phyloP scores from a whole-genome alignment of 2,888 invertebrate species.

The Drosophila crucigera region DNA sequence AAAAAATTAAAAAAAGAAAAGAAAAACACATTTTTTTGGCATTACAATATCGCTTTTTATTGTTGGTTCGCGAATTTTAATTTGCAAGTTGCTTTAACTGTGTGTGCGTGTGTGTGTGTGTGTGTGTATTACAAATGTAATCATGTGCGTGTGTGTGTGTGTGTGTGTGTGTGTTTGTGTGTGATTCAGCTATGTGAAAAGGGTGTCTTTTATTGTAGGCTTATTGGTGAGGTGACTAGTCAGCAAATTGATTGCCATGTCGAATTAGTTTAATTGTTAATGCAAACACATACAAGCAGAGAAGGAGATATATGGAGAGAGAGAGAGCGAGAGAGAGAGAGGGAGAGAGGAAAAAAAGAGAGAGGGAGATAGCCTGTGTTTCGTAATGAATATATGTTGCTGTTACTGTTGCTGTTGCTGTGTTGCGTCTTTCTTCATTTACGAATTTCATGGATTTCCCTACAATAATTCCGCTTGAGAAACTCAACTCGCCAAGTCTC shows the following conservation, averaged over 20 bases:
- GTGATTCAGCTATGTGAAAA: slow-evolving; percentile 48
- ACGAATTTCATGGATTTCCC: slow-evolving; percentile 82
- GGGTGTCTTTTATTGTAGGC: slow-evolving; percentile 49
- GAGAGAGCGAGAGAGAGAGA: neutral
- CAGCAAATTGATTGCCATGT: slow-evolving; percentile 69
- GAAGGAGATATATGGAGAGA: neutral
- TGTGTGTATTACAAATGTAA: neutral
- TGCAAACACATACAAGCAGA: slow-evolving; percentile 46
- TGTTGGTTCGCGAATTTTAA: slow-evolving; percentile 68
- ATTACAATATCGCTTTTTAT: slow-evolving; percentile 72
- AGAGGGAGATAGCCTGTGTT: slow-evolving; percentile 32
- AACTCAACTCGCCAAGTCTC: slow-evolving; percentile 42
- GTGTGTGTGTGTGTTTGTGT: slow-evolving; percentile 35
- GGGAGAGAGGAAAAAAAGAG: slow-evolving; percentile 3
- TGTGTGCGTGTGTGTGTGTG: slow-evolving; percentile 24
- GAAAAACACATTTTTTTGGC: slow-evolving; percentile 53
- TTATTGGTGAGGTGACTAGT: slow-evolving; percentile 46
- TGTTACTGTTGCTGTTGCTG: slow-evolving; percentile 20
- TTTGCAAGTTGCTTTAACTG: slow-evolving; percentile 53
- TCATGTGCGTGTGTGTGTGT: slow-evolving; percentile 12
- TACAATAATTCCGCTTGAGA: slow-evolving; percentile 75
- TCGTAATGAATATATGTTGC: slow-evolving; percentile 62
- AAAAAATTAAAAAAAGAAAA: slow-evolving; percentile 26
- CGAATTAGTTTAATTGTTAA: slow-evolving; percentile 79
- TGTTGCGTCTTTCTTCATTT: slow-evolving; percentile 72